Evolutionary conservation across 2,888 invertebrate species (phyloP).

Genomic region (Petrolisthes manimaculis): DNA sequence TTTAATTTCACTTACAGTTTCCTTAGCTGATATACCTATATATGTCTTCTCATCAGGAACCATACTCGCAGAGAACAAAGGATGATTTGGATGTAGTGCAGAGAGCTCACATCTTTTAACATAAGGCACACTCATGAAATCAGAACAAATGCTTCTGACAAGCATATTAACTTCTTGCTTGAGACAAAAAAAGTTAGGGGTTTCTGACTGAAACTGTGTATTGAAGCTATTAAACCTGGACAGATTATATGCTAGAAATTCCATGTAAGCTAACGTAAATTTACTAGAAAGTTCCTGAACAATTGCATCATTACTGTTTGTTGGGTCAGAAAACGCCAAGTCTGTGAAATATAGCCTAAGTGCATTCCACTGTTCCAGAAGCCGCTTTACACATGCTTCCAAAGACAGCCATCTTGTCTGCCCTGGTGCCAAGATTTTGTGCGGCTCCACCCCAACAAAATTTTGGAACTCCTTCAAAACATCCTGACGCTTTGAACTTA

Average conservation of each 20-base stretch:
- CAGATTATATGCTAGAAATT: conserved; percentile 38
- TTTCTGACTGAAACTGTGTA: conserved; percentile 30
- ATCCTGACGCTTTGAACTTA: conserved; percentile 64
- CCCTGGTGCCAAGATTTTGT: conserved; percentile 66
- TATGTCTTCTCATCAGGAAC: no score
- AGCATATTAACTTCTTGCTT: no score
- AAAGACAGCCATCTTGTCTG: conserved; percentile 69
- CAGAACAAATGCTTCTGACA: no score
- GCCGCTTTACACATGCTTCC: conserved; percentile 68
- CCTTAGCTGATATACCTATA: no score
- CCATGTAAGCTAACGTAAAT: conserved; percentile 21
- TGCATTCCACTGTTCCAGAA: conserved; percentile 39
- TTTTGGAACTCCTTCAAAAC: conserved; percentile 31
- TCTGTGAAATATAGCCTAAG: conserved; percentile 13
- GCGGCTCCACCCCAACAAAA: conserved; percentile 67
- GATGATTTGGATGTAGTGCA: no score
- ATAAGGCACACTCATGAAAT: no score
- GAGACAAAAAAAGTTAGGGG: conserved; percentile 21
- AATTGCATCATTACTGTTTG: conserved; percentile 15
- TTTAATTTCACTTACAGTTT: no score
- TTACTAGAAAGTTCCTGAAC: background rate
- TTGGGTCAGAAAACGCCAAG: conserved; percentile 27
- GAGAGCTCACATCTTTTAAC: no score
- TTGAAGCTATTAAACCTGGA: conserved; percentile 25
- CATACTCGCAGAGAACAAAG: no score